These are phyloP conservation scores for Trileptium ribeirensis DNA, from an alignment of 2,888 invertebrate species.

Conservation along the genomic window DNA sequence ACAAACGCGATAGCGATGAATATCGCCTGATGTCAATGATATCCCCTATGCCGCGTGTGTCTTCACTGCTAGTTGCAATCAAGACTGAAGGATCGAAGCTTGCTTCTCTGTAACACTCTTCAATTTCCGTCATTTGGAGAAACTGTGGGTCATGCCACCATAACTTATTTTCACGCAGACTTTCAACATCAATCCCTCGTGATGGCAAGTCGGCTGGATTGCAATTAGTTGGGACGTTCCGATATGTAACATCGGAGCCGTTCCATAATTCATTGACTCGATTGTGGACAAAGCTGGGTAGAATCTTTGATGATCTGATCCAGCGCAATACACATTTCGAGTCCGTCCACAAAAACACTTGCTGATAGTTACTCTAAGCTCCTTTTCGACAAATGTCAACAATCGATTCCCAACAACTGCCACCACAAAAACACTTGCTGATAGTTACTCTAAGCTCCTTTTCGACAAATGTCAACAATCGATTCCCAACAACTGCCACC, in stretches of 20 bases:
- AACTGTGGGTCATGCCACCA: neutral
- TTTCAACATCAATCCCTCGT: neutral
- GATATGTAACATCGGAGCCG: neutral
- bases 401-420: neutral
- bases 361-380: neutral
- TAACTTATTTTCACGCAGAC: neutral
- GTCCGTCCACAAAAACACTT: neutral
- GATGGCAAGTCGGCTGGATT: neutral
- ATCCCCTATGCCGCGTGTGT: no score
- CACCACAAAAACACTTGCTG: neutral
- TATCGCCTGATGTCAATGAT: no score
- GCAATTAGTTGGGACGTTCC: neutral
- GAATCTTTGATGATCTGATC: neutral
- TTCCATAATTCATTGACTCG: neutral
- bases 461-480: neutral
- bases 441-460: neutral
- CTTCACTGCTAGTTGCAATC: no score
- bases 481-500: neutral
- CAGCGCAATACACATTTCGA: neutral
- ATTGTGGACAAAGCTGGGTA: neutral
- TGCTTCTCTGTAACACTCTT: no score
- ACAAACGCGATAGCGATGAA: no score
- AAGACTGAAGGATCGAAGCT: no score
- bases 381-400: neutral
- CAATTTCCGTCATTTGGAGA: no score